phyloP scores from a whole-genome alignment of 2,797 vertebrate species.

The Petrocephalus schoutedeni region DNA sequence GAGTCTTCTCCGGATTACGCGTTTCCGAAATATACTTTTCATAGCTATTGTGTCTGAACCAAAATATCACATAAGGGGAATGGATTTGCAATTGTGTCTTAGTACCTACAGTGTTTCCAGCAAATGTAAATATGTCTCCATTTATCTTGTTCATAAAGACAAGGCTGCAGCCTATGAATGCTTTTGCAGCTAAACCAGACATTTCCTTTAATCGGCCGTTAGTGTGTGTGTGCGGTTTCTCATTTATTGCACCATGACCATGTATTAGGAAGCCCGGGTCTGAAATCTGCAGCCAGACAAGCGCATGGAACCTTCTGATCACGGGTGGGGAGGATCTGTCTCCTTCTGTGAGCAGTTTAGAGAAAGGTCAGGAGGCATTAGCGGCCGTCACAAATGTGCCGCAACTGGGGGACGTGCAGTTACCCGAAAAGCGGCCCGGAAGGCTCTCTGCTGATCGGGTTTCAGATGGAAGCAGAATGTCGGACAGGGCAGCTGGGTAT shows the following conservation, averaged over 20 bases:
- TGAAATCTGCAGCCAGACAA: slow-evolving; percentile 2
- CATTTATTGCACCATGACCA: background rate
- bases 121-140: background rate
- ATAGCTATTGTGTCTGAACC: background rate
- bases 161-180: background rate
- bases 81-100: background rate
- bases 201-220: background rate
- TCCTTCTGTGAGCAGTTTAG: slow-evolving; percentile 34
- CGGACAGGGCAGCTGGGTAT: background rate
- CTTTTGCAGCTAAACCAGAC: no score
- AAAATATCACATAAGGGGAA: background rate
- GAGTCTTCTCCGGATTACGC: background rate
- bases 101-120: background rate
- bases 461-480: background rate
- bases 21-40: background rate
- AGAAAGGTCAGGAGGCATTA: slow-evolving; percentile 37
- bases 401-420: slow-evolving; percentile 8
- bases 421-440: background rate
- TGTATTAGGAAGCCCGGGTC: background rate
- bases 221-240: background rate
- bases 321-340: slow-evolving; percentile 22
- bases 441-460: background rate
- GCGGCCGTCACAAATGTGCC: slow-evolving; percentile 16
- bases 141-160: background rate
- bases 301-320: slow-evolving; percentile 23